phyloP scores from a whole-genome alignment of 2,113 vertebrate species.

The Bos javanicus region DNA sequence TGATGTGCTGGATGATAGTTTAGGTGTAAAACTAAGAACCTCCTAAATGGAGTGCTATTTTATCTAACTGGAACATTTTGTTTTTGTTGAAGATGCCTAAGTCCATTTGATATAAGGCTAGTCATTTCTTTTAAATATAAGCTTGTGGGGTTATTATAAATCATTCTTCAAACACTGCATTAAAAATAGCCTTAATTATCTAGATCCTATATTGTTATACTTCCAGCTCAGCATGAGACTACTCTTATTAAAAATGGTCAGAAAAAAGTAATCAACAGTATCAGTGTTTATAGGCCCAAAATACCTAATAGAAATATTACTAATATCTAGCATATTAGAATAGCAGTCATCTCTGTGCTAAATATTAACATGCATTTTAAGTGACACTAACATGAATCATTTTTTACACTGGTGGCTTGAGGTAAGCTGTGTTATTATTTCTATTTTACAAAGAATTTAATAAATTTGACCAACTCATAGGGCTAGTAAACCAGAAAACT shows the following conservation, averaged over 20 bases:
- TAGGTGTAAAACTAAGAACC: slow-evolving; percentile 11
- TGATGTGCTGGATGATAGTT: not conserved
- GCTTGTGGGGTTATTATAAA: not conserved
- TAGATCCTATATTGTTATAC: not conserved
- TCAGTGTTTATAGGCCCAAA: not conserved
- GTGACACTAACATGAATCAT: not conserved
- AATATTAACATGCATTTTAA: not conserved
- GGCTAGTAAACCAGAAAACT: not conserved
- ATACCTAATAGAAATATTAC: not conserved
- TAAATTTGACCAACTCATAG: not conserved
- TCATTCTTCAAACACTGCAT: not conserved
- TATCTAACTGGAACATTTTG: not conserved
- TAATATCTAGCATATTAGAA: not conserved
- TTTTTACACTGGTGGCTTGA: not conserved
- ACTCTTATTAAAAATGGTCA: not conserved
- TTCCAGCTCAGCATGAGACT: not conserved
- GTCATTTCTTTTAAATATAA: not conserved
- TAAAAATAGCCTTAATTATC: not conserved
- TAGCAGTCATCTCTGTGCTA: not conserved
- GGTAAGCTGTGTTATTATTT: not conserved
- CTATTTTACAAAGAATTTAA: not conserved
- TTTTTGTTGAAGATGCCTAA: not conserved
- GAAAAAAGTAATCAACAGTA: not conserved
- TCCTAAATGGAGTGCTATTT: not conserved
- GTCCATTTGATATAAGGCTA: not conserved